A percentile compares a stretch with the other conserved stretches of the same genome.
These are phyloP conservation scores for Trichoplusia ni DNA, from an alignment of 1,140 invertebrate genomes.

Conservation along the genomic window DNA sequence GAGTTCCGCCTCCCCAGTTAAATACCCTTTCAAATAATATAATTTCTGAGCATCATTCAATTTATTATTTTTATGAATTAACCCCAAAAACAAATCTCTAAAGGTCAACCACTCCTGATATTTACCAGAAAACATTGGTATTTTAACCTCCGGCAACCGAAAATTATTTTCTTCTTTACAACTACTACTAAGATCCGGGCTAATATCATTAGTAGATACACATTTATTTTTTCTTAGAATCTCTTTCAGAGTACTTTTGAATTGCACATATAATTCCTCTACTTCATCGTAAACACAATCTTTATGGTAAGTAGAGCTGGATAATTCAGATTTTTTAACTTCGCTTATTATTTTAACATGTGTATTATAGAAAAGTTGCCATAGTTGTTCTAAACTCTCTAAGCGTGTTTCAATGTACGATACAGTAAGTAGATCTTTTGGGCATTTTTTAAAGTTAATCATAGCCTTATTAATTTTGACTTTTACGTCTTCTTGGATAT, in stretches of 20 bases:
- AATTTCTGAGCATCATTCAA: constrained; percentile 6
- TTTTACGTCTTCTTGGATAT: background rate
- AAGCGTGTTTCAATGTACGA: background rate
- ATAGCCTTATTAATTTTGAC: background rate
- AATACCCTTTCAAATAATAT: background rate
- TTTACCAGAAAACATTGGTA: background rate
- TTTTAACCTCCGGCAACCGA: constrained; percentile 1
- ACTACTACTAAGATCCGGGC: background rate
- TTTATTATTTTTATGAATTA: background rate
- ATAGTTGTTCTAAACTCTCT: constrained; percentile 4
- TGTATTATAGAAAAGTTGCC: background rate
- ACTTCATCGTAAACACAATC: background rate
- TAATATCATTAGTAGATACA: background rate
- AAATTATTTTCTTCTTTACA: background rate
- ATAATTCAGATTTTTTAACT: background rate
- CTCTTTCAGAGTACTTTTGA: background rate
- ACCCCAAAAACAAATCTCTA: constrained; percentile 4
- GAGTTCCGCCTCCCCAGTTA: background rate
- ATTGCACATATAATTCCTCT: constrained; percentile 6
- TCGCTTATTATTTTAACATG: background rate
- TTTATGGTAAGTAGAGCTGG: background rate
- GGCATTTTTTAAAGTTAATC: background rate
- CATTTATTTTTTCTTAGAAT: background rate
- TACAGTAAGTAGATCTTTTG: background rate
- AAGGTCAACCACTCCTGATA: constrained; percentile 12